Percentiles rank a stretch among this genome's conserved stretches.
These are phyloP conservation scores for Ctenoplectra terminalis DNA, from an alignment of 1,140 invertebrate species.

Conservation along the genomic window DNA sequence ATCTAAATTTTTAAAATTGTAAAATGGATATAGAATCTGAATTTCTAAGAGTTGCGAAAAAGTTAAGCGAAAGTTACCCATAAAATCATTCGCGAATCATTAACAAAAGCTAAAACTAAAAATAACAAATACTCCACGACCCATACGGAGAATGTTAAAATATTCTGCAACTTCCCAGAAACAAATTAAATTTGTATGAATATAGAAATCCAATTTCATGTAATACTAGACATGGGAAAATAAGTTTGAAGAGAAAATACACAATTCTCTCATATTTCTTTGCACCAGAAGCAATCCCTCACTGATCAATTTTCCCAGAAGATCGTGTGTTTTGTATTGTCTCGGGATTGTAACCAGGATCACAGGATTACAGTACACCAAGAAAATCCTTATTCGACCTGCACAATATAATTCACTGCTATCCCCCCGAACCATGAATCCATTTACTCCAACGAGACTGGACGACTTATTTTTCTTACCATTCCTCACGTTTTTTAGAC, in stretches of 20 bases:
- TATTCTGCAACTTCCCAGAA: no score
- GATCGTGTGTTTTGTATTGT: not conserved
- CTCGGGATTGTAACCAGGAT: not conserved
- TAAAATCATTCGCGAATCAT: no score
- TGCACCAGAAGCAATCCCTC: not conserved
- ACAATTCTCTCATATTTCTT: not conserved
- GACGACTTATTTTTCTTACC: not conserved
- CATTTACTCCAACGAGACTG: not conserved
- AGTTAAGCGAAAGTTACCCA: no score
- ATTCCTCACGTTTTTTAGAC: not conserved
- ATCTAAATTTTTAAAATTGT: no score
- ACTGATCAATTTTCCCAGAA: not conserved
- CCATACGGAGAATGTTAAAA: no score
- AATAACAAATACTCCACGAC: no score
- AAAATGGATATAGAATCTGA: no score
- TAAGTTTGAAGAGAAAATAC: not conserved
- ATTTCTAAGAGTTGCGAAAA: no score
- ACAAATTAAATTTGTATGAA: no score
- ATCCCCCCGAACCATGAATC: not conserved
- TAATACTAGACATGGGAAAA: not conserved
- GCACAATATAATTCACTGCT: not conserved
- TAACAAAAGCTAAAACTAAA: no score
- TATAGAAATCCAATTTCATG: no score
- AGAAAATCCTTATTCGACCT: not conserved
- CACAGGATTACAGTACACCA: not conserved